These are phyloP conservation scores for Megaustenia siamemsis DNA, from an alignment of 2,888 invertebrate species.

Conservation along the genomic window DNA sequence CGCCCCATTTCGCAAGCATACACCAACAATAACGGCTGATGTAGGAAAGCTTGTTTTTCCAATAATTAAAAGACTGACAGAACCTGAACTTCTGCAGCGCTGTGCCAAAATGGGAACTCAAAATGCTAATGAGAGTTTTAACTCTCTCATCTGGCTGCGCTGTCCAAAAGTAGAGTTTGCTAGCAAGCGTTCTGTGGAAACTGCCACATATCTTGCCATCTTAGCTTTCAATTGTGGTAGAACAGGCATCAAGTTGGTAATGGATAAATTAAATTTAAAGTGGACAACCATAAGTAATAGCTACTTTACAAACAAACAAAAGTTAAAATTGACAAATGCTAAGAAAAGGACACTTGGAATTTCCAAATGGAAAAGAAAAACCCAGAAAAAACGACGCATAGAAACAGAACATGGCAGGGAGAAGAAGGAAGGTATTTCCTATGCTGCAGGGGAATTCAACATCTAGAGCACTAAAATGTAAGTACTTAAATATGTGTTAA, in stretches of 20 bases:
- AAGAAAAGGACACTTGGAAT: neutral
- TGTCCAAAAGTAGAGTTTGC: slow-evolving; percentile 44
- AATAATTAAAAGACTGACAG: slow-evolving; percentile 36
- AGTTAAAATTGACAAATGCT: neutral
- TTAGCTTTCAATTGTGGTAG: slow-evolving; percentile 10
- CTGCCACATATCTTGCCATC: slow-evolving; percentile 8
- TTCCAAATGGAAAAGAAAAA: slow-evolving; percentile 16
- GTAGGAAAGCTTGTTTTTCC: slow-evolving; percentile 4
- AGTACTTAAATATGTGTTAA: too few species aligned
- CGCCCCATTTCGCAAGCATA: neutral
- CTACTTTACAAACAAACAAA: too few species aligned
- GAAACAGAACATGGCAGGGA: neutral
- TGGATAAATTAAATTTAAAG: neutral
- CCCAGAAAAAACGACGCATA: neutral
- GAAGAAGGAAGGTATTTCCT: too few species aligned
- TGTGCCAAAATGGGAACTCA: slow-evolving; percentile 47
- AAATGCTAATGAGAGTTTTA: slow-evolving; percentile 44
- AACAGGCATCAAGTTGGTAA: neutral
- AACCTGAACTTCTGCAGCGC: slow-evolving; percentile 24
- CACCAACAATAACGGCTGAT: neutral
- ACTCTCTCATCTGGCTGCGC: slow-evolving; percentile 31
- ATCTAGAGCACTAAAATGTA: too few species aligned
- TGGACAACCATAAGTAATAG: neutral
- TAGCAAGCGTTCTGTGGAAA: neutral
- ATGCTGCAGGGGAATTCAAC: neutral